Percentiles rank a stretch among this genome's conserved stretches.
Evolutionary conservation across 1,140 invertebrate species (phyloP).

Genomic region (Brachionus calyciflorus): DNA sequence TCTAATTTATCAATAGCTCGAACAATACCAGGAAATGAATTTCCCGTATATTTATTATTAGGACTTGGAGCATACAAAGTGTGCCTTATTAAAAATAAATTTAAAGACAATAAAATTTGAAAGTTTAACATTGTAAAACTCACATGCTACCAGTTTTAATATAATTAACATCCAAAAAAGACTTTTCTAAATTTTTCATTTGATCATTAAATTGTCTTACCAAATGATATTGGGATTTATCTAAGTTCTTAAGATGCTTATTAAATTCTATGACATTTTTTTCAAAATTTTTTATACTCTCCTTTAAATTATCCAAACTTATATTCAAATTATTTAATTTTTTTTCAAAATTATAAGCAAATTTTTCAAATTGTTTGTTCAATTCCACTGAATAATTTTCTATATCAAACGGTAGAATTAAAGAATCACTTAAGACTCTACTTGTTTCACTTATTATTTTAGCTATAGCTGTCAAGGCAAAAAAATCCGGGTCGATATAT

Average conservation of each 20-base stretch:
- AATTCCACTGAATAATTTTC: background rate
- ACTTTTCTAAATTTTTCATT: constrained; percentile 23
- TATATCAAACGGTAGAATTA: constrained; percentile 14
- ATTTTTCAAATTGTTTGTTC: background rate
- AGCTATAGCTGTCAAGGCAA: background rate
- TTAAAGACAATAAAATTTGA: background rate
- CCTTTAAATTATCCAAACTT: background rate
- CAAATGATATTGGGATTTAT: background rate
- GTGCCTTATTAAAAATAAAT: background rate
- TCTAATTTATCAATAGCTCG: background rate
- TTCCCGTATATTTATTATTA: constrained; percentile 25
- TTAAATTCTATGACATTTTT: constrained; percentile 8
- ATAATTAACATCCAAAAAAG: constrained; percentile 22
- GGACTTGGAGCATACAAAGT: constrained; percentile 42
- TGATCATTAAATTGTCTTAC: constrained; percentile 30
- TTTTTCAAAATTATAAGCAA: background rate
- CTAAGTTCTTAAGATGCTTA: background rate
- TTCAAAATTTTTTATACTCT: constrained; percentile 9
- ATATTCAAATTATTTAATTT: background rate
- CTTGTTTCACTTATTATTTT: constrained; percentile 5
- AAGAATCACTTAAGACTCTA: background rate
- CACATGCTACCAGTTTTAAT: constrained; percentile 4
- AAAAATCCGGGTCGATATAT: constrained; percentile 56
- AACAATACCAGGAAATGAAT: constrained; percentile 15
- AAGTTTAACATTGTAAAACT: background rate